Percentiles rank a stretch among this genome's conserved stretches.
These are phyloP conservation scores for Drosophila rubida DNA, from an alignment of 2,888 invertebrate species.

Conservation along the genomic window DNA sequence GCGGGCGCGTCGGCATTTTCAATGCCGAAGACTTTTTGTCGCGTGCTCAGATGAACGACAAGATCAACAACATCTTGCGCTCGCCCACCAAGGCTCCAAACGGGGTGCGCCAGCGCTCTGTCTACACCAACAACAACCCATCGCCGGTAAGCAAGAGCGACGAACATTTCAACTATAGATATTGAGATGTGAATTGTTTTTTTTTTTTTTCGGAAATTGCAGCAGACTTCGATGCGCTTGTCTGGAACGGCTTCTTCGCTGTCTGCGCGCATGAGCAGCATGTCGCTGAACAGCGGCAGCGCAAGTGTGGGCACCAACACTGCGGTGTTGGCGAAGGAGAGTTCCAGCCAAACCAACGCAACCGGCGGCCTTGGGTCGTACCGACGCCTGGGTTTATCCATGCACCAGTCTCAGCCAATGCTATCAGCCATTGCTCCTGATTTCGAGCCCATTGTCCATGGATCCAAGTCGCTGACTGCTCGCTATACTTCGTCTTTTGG, in stretches of 20 bases:
- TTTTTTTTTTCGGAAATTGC: no score
- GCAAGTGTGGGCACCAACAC: conserved; percentile 71
- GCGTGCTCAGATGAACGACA: conserved; percentile 82
- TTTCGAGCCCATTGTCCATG: conserved; percentile 56
- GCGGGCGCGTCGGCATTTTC: conserved; percentile 70
- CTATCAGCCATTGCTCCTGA: conserved; percentile 50
- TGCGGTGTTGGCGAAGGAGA: conserved; percentile 68
- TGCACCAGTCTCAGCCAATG: conserved; percentile 67
- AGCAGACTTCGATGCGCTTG: conserved; percentile 51
- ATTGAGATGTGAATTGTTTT: no score
- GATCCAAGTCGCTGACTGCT: conserved; percentile 54
- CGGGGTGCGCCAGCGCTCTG: conserved; percentile 83
- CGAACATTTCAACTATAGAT: not conserved
- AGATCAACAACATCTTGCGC: conserved; percentile 82
- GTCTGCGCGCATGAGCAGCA: conserved; percentile 58
- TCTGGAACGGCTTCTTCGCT: conserved; percentile 33
- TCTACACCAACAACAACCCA: conserved; percentile 83
- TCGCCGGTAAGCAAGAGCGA: conserved; percentile 73
- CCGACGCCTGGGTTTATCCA: conserved; percentile 54
- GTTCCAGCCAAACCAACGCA: conserved; percentile 65
- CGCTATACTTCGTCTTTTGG: conserved; percentile 76
- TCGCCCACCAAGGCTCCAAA: conserved; percentile 80
- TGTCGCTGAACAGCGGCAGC: conserved; percentile 49
- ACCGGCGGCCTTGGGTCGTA: conserved; percentile 40
- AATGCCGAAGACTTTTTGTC: conserved; percentile 83